Evolutionary conservation across 2,888 invertebrate species (phyloP).

Genomic region (Calameuta idolon): DNA sequence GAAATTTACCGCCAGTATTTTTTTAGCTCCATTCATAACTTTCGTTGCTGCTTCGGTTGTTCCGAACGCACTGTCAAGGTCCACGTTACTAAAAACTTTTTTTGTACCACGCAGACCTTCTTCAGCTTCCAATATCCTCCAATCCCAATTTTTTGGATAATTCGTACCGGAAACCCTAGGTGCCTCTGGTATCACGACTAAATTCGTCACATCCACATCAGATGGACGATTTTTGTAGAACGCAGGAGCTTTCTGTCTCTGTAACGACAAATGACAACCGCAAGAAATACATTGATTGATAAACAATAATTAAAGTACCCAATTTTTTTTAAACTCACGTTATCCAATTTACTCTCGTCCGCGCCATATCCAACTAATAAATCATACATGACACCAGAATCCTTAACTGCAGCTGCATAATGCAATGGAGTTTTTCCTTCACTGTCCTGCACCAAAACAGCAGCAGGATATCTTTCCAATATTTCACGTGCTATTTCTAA

Average conservation of each 20-base stretch:
- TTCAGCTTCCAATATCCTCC: slow-evolving; percentile 74
- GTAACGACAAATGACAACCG: slow-evolving; percentile 24
- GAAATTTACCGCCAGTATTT: slow-evolving; percentile 39
- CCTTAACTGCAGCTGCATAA: slow-evolving; percentile 85
- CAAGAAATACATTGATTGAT: not conserved
- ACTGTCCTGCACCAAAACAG: slow-evolving; percentile 79
- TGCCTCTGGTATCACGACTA: slow-evolving; percentile 82
- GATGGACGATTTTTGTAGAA: slow-evolving; percentile 82
- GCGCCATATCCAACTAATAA: slow-evolving; percentile 85
- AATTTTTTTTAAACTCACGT: slow-evolving; percentile 72
- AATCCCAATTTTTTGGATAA: slow-evolving; percentile 79
- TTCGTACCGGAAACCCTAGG: slow-evolving; percentile 81
- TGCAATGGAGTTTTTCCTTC: slow-evolving; percentile 90
- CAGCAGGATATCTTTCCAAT: slow-evolving; percentile 76
- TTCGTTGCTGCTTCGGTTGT: slow-evolving; percentile 49
- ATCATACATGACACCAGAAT: slow-evolving; percentile 82
- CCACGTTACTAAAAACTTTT: slow-evolving; percentile 66
- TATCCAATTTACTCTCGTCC: slow-evolving; percentile 85
- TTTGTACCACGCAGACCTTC: slow-evolving; percentile 66
- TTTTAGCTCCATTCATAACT: slow-evolving; percentile 49
- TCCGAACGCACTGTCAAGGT: slow-evolving; percentile 63
- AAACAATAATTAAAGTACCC: not conserved
- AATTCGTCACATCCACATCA: slow-evolving; percentile 80
- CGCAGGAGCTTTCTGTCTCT: slow-evolving; percentile 86
- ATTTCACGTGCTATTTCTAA: slow-evolving; percentile 81